Evolutionary conservation across 2,888 invertebrate genomes (phyloP).

Genomic region (Sipunculus nudus): DNA sequence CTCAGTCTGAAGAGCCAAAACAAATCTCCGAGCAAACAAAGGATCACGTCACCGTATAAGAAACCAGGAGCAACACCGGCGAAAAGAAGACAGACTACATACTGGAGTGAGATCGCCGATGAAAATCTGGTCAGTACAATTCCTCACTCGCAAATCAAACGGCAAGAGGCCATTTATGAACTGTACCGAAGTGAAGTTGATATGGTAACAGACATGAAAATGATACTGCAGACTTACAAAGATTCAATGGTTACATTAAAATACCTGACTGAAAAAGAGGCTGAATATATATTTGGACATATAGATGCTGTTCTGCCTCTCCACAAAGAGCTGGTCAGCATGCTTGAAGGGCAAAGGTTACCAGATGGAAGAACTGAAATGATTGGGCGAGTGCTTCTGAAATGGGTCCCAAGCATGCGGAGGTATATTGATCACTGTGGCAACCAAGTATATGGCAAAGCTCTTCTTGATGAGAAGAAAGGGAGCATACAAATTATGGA

Average conservation of each 20-base stretch:
- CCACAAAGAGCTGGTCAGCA: conserved; percentile 61
- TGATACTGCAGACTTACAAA: conserved; percentile 67
- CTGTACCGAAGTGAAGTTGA: conserved; percentile 70
- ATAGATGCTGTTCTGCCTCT: conserved; percentile 63
- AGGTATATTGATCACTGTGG: conserved; percentile 69
- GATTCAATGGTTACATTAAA: conserved; percentile 67
- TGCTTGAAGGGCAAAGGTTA: conserved; percentile 60
- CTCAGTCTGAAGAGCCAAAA: neutral
- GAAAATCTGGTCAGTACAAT: too few relatives aligned
- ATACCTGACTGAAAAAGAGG: conserved; percentile 67
- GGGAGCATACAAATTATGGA: conserved; percentile 70
- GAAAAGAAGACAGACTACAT: conserved; percentile 51
- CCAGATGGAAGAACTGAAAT: conserved; percentile 68
- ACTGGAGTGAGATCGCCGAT: conserved; percentile 62
- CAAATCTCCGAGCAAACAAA: neutral
- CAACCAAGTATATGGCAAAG: conserved; percentile 69
- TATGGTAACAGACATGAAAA: conserved; percentile 67
- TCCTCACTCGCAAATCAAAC: too few relatives aligned
- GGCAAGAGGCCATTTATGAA: conserved; percentile 71
- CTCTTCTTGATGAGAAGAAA: conserved; percentile 69
- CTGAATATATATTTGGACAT: conserved; percentile 68
- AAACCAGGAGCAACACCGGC: conserved; percentile 56
- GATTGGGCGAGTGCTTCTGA: conserved; percentile 64
- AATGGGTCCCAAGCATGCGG: conserved; percentile 67
- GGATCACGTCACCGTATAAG: conserved; percentile 51